Conservation (phyloP, 1,140 invertebrate species). For the Drosophila nigromelanica region DNA sequence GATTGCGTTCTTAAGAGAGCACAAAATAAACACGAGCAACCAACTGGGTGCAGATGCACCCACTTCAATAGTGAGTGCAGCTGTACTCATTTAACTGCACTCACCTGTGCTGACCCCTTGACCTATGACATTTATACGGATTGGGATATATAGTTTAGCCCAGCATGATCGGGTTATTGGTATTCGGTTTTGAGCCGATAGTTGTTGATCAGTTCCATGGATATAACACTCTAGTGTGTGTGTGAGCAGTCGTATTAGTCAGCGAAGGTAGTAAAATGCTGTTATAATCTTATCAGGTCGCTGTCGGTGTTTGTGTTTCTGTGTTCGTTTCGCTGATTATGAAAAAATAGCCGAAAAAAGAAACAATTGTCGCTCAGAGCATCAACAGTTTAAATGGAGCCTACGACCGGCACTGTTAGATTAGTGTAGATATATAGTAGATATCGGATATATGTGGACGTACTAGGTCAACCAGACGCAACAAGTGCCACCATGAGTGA, state of each 20-base stretch:
- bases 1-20: not conserved
- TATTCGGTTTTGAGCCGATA: not conserved
- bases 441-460: too few relatives aligned
- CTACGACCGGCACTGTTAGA: not conserved
- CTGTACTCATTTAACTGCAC: not conserved
- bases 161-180: not conserved
- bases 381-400: not conserved
- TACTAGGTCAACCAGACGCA: too few relatives aligned
- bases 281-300: constrained; percentile 36
- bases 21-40: too few relatives aligned
- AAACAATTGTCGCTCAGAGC: not conserved
- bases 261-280: constrained; percentile 19
- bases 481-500: too few relatives aligned
- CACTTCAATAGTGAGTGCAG: not conserved
- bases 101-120: not conserved
- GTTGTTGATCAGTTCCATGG: constrained; percentile 15
- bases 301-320: not conserved
- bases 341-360: constrained; percentile 12
- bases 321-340: constrained; percentile 15
- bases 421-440: not conserved
- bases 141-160: too few relatives aligned
- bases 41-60: not conserved
- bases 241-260: constrained; percentile 29
- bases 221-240: constrained; percentile 1
- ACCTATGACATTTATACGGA: too few relatives aligned